phyloP scores from a whole-genome alignment of 2,888 invertebrate genomes.

The Flexamia atlantica region DNA sequence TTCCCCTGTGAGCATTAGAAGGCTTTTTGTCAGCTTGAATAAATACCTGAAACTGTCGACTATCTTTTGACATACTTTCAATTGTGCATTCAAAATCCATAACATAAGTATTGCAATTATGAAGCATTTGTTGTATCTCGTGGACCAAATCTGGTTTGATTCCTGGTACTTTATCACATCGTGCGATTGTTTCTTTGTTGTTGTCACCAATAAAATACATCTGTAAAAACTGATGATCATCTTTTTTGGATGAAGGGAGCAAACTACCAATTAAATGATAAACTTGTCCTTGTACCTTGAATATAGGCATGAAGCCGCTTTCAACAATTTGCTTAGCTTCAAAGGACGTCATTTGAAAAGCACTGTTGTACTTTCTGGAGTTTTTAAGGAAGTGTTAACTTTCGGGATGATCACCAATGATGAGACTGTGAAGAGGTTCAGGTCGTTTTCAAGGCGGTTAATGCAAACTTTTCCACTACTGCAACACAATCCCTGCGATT shows the following conservation, averaged over 20 bases:
- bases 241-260: constrained; percentile 62
- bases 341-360: constrained; percentile 66
- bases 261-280: constrained; percentile 68
- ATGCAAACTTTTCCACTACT: constrained; percentile 59
- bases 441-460: constrained; percentile 29
- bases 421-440: constrained; percentile 36
- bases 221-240: constrained; percentile 67
- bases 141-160: constrained; percentile 45
- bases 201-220: constrained; percentile 67
- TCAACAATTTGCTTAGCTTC: constrained; percentile 62
- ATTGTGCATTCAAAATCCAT: constrained; percentile 62
- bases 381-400: constrained; percentile 61
- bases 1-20: constrained; percentile 51
- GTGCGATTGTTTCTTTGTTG: constrained; percentile 47
- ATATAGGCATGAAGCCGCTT: constrained; percentile 65
- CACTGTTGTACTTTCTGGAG: constrained; percentile 62
- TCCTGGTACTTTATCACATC: constrained; percentile 38
- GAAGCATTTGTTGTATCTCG: constrained; percentile 62
- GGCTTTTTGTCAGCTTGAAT: constrained; percentile 64
- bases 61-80: constrained; percentile 54
- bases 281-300: constrained; percentile 69
- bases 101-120: constrained; percentile 63
- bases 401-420: constrained; percentile 46
- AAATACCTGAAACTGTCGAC: constrained; percentile 59
- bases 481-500: constrained; percentile 10